These are phyloP conservation scores for Ailuropoda melanoleuca DNA, from an alignment of 2,113 vertebrate species.

Conservation along the genomic window DNA sequence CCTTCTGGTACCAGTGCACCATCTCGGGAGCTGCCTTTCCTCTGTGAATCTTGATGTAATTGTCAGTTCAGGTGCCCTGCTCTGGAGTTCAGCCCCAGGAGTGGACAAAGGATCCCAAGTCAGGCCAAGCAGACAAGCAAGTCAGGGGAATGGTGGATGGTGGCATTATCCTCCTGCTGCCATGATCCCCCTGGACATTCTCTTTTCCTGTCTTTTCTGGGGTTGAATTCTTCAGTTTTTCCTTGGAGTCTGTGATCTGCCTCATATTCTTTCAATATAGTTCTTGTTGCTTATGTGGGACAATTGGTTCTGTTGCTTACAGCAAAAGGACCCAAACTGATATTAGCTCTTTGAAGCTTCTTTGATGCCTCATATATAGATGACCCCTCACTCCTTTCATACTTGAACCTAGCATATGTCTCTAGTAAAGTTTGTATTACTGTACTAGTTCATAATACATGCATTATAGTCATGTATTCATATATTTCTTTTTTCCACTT, in stretches of 20 bases:
- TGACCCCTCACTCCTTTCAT: not conserved
- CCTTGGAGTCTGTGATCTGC: not conserved
- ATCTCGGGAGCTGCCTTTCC: not conserved
- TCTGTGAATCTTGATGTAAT: not conserved
- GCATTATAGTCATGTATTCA: not conserved
- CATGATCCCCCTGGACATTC: too few relatives aligned
- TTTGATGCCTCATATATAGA: not conserved
- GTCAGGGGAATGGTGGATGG: not conserved
- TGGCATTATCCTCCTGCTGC: not conserved
- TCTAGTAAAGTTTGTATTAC: not conserved
- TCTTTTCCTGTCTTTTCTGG: not conserved
- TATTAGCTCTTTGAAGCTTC: not conserved
- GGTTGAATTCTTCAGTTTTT: not conserved
- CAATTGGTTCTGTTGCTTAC: not conserved
- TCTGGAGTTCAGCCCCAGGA: not conserved
- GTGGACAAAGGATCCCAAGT: not conserved
- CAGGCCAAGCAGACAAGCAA: not conserved
- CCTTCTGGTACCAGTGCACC: not conserved
- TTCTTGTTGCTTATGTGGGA: not conserved
- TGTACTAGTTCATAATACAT: not conserved
- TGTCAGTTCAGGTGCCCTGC: not conserved
- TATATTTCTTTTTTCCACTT: not conserved
- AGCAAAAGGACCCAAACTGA: not conserved
- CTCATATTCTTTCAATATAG: not conserved
- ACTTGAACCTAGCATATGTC: not conserved